These are phyloP conservation scores for Phrynocephalus forsythii DNA, from an alignment of 2,797 vertebrate species.

Conservation along the genomic window DNA sequence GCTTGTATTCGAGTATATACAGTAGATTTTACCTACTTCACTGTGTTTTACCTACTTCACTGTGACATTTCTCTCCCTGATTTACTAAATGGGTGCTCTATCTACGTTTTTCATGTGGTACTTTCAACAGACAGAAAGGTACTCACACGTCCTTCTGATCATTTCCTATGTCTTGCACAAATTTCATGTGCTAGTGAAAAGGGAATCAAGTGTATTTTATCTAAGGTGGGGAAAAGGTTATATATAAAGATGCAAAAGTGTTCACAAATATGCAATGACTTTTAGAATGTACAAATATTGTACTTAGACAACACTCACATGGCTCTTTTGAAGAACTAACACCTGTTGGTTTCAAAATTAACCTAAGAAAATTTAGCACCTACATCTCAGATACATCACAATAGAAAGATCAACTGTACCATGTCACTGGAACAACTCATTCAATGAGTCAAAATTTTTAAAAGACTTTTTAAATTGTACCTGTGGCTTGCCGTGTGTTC, in stretches of 20 bases:
- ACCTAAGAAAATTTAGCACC: not conserved
- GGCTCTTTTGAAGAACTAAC: not conserved
- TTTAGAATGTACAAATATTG: constrained; percentile 19
- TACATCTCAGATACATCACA: not conserved
- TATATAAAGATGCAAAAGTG: not conserved
- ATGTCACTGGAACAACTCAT: not conserved
- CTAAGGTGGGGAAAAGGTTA: constrained; percentile 7
- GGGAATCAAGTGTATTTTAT: not conserved
- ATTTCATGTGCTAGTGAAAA: no score
- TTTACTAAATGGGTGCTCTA: not conserved
- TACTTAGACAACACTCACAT: not conserved
- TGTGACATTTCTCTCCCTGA: not conserved
- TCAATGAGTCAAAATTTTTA: not conserved
- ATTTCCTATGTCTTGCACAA: not conserved
- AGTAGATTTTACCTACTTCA: not conserved
- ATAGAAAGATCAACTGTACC: not conserved
- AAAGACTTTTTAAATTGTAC: no score
- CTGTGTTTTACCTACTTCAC: not conserved
- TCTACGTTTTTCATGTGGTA: not conserved
- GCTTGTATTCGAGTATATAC: no score
- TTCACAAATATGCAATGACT: not conserved
- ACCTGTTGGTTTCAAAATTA: not conserved
- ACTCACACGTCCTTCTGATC: not conserved
- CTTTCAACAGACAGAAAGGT: not conserved
- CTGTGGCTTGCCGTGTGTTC: not conserved